Evolutionary conservation across 2,797 vertebrate species (phyloP).

Genomic region (Harpagifer antarcticus): DNA sequence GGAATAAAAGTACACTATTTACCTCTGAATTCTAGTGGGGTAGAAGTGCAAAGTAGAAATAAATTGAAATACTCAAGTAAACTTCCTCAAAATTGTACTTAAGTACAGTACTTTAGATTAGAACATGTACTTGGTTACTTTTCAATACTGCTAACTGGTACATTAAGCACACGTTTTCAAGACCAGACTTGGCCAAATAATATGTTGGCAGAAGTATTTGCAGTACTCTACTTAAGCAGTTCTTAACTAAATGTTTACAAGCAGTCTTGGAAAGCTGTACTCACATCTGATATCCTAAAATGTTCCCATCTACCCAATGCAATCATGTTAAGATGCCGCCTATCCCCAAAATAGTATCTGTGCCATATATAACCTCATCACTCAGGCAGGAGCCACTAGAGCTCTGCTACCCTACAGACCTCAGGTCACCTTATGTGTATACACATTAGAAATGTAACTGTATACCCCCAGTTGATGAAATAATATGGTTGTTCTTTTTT

Average conservation of each 20-base stretch:
- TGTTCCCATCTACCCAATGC: conserved; percentile 45
- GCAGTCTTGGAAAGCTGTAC: conserved; percentile 6
- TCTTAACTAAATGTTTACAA: conserved; percentile 14
- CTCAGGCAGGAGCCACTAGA: conserved; percentile 36
- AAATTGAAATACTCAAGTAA: no score
- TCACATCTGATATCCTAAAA: conserved; percentile 22
- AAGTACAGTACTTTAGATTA: no score
- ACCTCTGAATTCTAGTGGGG: no score
- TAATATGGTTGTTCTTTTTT: neutral
- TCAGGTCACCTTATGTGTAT: neutral
- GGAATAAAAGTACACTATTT: no score
- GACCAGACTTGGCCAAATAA: neutral
- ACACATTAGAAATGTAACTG: neutral
- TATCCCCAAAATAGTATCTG: conserved; percentile 75
- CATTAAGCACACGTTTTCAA: neutral
- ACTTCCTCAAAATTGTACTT: no score
- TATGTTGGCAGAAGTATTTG: neutral
- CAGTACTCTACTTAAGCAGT: neutral
- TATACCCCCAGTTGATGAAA: neutral
- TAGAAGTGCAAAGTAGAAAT: no score
- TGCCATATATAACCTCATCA: conserved; percentile 76
- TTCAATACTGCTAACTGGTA: neutral
- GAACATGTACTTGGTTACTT: no score
- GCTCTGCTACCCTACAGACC: conserved; percentile 11
- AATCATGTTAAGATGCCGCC: conserved; percentile 45